Conservation (phyloP, 2,888 invertebrate species). For the Papilio elwesi region DNA sequence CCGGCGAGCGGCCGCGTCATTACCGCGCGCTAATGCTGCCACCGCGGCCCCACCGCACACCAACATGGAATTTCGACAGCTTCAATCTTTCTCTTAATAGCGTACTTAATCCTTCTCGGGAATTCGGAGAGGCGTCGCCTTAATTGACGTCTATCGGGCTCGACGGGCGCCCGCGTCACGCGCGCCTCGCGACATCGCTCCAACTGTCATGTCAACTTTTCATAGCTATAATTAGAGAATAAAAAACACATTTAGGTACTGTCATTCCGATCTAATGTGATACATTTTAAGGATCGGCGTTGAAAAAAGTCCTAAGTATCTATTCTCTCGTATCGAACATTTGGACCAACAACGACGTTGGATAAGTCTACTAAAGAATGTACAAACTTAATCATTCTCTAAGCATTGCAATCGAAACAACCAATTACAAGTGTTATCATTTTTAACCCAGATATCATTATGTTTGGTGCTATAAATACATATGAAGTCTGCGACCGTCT, state of each 20-base stretch:
- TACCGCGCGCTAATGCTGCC: slow-evolving; percentile 38
- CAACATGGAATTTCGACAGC: slow-evolving; percentile 37
- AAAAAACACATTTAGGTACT: slow-evolving; percentile 3
- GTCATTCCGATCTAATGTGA: background rate
- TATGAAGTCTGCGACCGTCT: too few species aligned
- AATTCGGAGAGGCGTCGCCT: slow-evolving; percentile 28
- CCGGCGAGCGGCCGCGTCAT: slow-evolving; percentile 41
- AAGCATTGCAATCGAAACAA: too few species aligned
- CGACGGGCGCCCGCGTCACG: background rate
- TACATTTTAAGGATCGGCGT: background rate
- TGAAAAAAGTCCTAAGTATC: too few species aligned
- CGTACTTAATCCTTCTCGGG: slow-evolving; percentile 40
- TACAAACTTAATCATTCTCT: too few species aligned
- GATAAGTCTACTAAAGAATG: too few species aligned
- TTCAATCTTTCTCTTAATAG: slow-evolving; percentile 36
- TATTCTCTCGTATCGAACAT: too few species aligned
- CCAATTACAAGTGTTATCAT: too few species aligned
- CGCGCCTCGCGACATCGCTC: slow-evolving; percentile 4
- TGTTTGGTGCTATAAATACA: too few species aligned
- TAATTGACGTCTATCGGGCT: slow-evolving; percentile 33
- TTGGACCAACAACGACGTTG: too few species aligned
- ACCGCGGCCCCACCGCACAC: slow-evolving; percentile 57
- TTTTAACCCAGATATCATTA: too few species aligned
- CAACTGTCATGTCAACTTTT: slow-evolving; percentile 14
- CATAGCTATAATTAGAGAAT: slow-evolving; percentile 17